phyloP scores from a whole-genome alignment of 2,113 vertebrate species.

The Nibea albiflora region DNA sequence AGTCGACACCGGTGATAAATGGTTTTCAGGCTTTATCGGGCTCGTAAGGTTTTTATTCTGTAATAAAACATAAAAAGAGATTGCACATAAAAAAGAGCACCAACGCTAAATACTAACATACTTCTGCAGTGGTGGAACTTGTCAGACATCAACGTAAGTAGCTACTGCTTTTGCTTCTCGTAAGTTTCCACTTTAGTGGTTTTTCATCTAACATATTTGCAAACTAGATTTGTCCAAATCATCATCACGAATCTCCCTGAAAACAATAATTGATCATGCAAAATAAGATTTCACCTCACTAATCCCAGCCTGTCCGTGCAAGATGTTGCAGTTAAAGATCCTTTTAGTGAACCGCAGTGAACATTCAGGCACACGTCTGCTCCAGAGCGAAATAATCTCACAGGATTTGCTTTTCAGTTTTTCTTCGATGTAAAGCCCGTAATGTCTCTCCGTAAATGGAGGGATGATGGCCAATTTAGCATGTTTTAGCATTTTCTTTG shows the following conservation, averaged over 20 bases:
- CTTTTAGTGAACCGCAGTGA: too few species aligned
- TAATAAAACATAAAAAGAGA: background rate
- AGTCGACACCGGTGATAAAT: background rate
- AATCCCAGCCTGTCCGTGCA: background rate
- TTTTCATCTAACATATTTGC: background rate
- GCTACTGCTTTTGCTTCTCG: too few species aligned
- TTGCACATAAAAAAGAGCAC: too few species aligned
- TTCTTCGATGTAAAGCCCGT: background rate
- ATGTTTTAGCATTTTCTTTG: slow-evolving; percentile 5
- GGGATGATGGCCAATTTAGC: background rate
- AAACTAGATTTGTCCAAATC: background rate
- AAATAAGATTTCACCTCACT: background rate
- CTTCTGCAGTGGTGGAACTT: too few species aligned
- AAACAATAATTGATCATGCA: too few species aligned
- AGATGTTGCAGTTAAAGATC: background rate
- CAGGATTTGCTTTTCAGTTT: background rate
- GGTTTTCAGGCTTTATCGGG: background rate
- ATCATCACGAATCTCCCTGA: too few species aligned
- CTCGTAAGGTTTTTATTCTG: background rate
- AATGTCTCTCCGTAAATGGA: background rate
- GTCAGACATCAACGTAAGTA: too few species aligned
- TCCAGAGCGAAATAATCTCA: background rate
- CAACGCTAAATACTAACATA: too few species aligned
- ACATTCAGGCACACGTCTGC: background rate
- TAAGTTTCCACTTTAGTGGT: background rate